phyloP scores from a whole-genome alignment of 2,113 vertebrate species.

The Nansenia antarctica region DNA sequence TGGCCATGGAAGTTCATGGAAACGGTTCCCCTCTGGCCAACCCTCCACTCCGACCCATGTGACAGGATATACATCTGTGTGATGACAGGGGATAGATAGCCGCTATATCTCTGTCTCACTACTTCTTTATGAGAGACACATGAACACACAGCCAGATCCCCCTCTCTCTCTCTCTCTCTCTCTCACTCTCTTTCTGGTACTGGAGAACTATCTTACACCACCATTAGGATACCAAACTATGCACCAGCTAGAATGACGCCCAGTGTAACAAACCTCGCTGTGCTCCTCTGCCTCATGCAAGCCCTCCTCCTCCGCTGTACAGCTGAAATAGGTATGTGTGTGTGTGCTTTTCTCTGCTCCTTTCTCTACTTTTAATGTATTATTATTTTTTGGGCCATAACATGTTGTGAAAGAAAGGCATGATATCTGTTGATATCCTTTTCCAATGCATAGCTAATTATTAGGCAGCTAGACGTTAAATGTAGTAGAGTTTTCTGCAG shows the following conservation, averaged over 20 bases:
- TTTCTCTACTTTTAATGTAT: too few relatives aligned
- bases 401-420: neutral
- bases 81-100: slow-evolving; percentile 51
- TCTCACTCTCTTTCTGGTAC: slow-evolving; percentile 41
- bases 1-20: slow-evolving; percentile 30
- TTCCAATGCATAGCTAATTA: neutral
- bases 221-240: slow-evolving; percentile 27
- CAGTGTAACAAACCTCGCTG: slow-evolving; percentile 24
- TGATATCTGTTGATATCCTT: neutral
- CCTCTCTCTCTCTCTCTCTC: too few relatives aligned
- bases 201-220: slow-evolving; percentile 23
- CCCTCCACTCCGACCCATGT: slow-evolving; percentile 46
- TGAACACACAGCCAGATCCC: slow-evolving; percentile 32
- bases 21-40: slow-evolving; percentile 29
- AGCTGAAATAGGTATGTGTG: slow-evolving; percentile 61
- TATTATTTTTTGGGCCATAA: too few relatives aligned
- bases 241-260: slow-evolving; percentile 48
- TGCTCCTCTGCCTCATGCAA: slow-evolving; percentile 55
- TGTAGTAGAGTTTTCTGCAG: too few relatives aligned
- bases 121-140: slow-evolving; percentile 42
- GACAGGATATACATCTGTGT: slow-evolving; percentile 61
- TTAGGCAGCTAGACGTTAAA: neutral
- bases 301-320: slow-evolving; percentile 46
- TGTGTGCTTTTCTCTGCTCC: too few relatives aligned
- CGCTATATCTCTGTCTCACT: slow-evolving; percentile 37